Base-by-base conservation (phyloP, 2,888 invertebrate genomes). In the Nemotelus pantherinus region DNA sequence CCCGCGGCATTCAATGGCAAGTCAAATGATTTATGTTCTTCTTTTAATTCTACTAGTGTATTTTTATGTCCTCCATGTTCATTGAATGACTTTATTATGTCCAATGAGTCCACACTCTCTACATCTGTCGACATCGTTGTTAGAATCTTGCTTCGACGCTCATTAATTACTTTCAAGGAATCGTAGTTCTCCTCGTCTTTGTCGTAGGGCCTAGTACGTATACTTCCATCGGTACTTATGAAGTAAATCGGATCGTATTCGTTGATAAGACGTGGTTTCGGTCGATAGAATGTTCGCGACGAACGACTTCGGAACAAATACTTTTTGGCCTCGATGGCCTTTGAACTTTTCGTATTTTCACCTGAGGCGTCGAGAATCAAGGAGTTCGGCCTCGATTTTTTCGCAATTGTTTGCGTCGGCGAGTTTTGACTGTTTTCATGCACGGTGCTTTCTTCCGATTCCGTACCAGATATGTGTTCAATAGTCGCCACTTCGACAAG, bases 111-210 rank as follows among this genome's bases (percentile, higher is more conserved):
- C 53, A 53, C 25, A 25, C 25, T 25, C 25, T 25, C 25, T 25
- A 25, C 25, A 25, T 25, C 10, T 10, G 53, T 53, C 53, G 9
- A 53, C 25, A 65, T 65, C 45, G 41, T 45, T 41, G 76, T 67
- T 39, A 87, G 81, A 77, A 87, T 82, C 41, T 85, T 87, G 70
- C 82, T 84, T 3, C 87, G 83, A 3, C 87, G 82, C 77, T 87
- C 87, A 72, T 85, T 86, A 60, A 87, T 87, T 4, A 87, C 87
- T 78, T 84, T 83, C 10, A 87, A 81, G 0, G 87, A 87, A 79
- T 87, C 87, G 80, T 87, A 87, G 79, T 84, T 82, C 44, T 85
- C 84, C 60, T 82, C 81, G 57, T 83, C 82, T 58, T 82, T 79
- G 10, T 60, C 63, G 60, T 48, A 70, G 6, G 67, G 58, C 39